These are phyloP conservation scores for Polydrusus cervinus DNA, from an alignment of 2,888 invertebrate genomes.

Conservation along the genomic window DNA sequence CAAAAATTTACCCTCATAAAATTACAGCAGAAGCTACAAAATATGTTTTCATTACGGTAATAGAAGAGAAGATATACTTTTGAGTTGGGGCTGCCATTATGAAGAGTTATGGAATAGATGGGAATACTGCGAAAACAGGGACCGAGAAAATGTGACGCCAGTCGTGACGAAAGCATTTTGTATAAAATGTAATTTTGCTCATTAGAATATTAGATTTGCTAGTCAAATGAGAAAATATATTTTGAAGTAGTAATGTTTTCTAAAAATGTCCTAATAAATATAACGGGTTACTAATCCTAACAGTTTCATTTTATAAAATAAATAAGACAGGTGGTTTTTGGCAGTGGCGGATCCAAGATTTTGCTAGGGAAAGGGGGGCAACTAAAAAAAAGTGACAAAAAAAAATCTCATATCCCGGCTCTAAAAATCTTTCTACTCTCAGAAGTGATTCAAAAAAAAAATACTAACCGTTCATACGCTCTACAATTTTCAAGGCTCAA, in stretches of 20 bases:
- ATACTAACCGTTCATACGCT: too few relatives aligned
- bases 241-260: not conserved
- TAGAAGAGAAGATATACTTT: conserved; percentile 54
- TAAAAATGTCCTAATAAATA: too few relatives aligned
- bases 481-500: too few relatives aligned
- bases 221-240: conserved; percentile 35
- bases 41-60: conserved; percentile 56
- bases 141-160: conserved; percentile 41
- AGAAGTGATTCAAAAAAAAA: too few relatives aligned
- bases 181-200: conserved; percentile 52
- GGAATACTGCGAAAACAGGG: conserved; percentile 30
- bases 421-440: too few relatives aligned
- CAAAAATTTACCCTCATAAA: conserved; percentile 33
- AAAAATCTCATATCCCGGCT: too few relatives aligned
- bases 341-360: too few relatives aligned
- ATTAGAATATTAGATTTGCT: conserved; percentile 48
- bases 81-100: conserved; percentile 42
- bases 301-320: not conserved
- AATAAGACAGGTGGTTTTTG: not conserved
- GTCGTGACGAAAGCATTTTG: conserved; percentile 21
- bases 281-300: too few relatives aligned
- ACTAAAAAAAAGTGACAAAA: too few relatives aligned
- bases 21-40: conserved; percentile 47
- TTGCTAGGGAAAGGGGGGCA: too few relatives aligned
- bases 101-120: conserved; percentile 39